Base-by-base conservation (phyloP, 2,113 vertebrate genomes). In the Megaptera novaeangliae region DNA sequence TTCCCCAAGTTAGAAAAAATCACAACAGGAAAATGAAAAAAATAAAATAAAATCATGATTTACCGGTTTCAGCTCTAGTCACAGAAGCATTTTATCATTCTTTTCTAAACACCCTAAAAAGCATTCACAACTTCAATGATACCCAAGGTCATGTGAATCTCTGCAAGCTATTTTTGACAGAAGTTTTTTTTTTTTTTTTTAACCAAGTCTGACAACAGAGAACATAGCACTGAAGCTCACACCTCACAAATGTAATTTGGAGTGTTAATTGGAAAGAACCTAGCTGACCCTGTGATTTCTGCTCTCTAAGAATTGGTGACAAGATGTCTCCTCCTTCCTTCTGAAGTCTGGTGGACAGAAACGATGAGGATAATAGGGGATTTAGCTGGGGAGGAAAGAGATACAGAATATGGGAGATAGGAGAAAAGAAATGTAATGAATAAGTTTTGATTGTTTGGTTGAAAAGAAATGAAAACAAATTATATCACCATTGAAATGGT, bases 231-330 rank as follows among this genome's bases (percentile, higher is more conserved):
- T 69, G 93, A 97, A 84, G 23, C 49, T 98, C 80, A 95, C 89
- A 95, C 88, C 95, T 98, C 88, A 98, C 64, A 34, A 94, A 52
- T 87, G 84, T 97, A 97, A 98, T 98, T 97, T 98, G 77, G 98
- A 98, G 97, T 98, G 98, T 98, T 98, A 99, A 98, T 98, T 98
- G 98, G 74, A 95, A 97, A 98, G 74, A 85, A 96, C 66, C 78
- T 72, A 21, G 23, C 5, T 96, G 94, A 95, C 95, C 95, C 96
- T 97, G 96, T 95, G 88, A 95, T 97, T 82, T 83, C 39, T 96
- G 14, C 77, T 97, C 69, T 98, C 61, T 39, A 80, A 94, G 64
- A n/a, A 34, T 36, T 57, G 83, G 23, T 90, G 61, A 95, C 68
- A 95, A 85, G 49, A 84, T 82, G 90, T 57, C 55, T 1, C 0